A percentile compares a stretch with the other conserved stretches of the same genome.
These are phyloP conservation scores for Epinephelus malabaricus DNA, from an alignment of 2,797 vertebrate species.

Conservation along the genomic window DNA sequence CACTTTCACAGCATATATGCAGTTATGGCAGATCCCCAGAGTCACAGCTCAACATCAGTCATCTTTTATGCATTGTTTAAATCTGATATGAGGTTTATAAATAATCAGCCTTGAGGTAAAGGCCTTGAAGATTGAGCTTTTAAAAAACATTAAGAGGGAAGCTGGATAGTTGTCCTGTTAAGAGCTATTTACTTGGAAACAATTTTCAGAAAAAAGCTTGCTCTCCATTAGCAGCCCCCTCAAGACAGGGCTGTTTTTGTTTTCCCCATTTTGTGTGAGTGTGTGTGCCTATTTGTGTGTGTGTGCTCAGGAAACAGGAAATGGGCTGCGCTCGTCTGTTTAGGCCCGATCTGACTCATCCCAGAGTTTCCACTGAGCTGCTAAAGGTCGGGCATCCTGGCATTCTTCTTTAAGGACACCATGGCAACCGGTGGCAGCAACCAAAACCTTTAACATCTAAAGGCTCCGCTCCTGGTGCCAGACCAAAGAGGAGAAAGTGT, in stretches of 20 bases:
- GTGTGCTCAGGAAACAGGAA: constrained; percentile 83
- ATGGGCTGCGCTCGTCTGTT: constrained; percentile 65
- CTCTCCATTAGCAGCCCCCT: constrained; percentile 37
- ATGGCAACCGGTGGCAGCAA: constrained; percentile 64
- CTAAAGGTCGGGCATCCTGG: constrained; percentile 79
- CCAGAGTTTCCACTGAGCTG: constrained; percentile 77
- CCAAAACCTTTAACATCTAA: constrained; percentile 69
- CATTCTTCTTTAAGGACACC: constrained; percentile 77
- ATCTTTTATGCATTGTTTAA: not conserved
- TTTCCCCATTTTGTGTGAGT: constrained; percentile 45
- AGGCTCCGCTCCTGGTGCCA: constrained; percentile 54
- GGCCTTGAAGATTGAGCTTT: not conserved
- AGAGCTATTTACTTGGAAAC: constrained; percentile 27
- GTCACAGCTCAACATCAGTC: not conserved
- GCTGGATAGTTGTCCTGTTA: not conserved
- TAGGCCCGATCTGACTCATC: constrained; percentile 79
- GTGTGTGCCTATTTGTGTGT: constrained; percentile 24
- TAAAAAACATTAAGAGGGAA: not conserved
- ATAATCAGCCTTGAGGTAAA: constrained; percentile 13
- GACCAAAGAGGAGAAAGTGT: constrained; percentile 60
- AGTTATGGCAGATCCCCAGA: not conserved
- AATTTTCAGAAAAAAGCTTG: constrained; percentile 21
- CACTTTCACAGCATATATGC: not conserved
- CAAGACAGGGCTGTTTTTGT: constrained; percentile 53
- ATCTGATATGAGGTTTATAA: constrained; percentile 12